A percentile compares a stretch with the other conserved stretches of the same genome.
phyloP scores from a whole-genome alignment of 2,888 invertebrate genomes.

The Oligia fasciuncula region DNA sequence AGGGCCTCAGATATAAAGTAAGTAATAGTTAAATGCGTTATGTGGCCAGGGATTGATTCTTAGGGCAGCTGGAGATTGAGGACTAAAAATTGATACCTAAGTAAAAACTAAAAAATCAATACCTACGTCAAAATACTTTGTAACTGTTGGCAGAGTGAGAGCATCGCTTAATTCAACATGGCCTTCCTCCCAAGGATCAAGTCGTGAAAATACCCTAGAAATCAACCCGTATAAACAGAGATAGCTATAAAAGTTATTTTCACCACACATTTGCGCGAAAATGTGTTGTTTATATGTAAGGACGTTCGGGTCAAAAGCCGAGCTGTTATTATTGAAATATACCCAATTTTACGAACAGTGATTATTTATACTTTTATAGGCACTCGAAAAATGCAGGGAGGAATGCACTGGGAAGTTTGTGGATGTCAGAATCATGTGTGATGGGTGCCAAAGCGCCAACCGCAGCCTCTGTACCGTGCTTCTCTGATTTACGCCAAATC shows the following conservation, averaged over 20 bases:
- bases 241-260: slow-evolving; percentile 72
- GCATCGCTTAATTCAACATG: not conserved
- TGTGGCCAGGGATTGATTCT: not conserved
- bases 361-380: slow-evolving; percentile 58
- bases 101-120: not conserved
- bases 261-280: slow-evolving; percentile 59
- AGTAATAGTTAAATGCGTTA: not conserved
- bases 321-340: slow-evolving; percentile 60
- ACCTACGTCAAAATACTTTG: not conserved
- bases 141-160: not conserved
- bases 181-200: not conserved
- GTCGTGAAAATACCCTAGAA: slow-evolving; percentile 36
- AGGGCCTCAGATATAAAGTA: not conserved
- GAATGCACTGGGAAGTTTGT: slow-evolving; percentile 46
- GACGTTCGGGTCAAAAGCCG: slow-evolving; percentile 68
- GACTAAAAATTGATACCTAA: not conserved
- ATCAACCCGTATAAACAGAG: slow-evolving; percentile 51
- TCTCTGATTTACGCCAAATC: slow-evolving; percentile 14
- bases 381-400: slow-evolving; percentile 52
- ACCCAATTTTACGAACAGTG: slow-evolving; percentile 50
- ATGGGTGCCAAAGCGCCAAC: slow-evolving; percentile 1
- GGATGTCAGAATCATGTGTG: slow-evolving; percentile 1
- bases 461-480: not conserved
- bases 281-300: slow-evolving; percentile 68
- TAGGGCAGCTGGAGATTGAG: too few relatives aligned